Conservation (phyloP, 2,888 invertebrate species). For the Hirtodrosophila histrioides region DNA sequence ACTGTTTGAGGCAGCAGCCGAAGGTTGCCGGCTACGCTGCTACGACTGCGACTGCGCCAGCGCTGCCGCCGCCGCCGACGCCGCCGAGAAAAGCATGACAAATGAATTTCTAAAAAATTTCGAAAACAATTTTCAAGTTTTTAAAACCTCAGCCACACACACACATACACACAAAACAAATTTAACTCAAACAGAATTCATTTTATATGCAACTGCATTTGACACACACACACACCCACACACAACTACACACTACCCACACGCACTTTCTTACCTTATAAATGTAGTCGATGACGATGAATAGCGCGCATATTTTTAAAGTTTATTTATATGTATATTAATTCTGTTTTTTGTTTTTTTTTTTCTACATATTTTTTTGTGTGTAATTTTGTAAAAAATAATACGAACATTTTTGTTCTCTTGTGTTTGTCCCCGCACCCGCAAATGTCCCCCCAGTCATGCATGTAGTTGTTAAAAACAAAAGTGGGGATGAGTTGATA, state of each 20-base stretch:
- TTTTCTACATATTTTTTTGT: constrained; percentile 13
- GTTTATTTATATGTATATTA: constrained; percentile 1
- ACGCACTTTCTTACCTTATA: constrained; percentile 30
- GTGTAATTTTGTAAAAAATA: constrained; percentile 7
- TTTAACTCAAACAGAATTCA: constrained; percentile 6
- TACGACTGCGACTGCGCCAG: constrained; percentile 13
- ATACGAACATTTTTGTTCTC: constrained; percentile 3
- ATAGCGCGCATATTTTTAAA: background rate
- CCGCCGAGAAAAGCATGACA: constrained; percentile 85
- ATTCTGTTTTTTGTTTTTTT: constrained; percentile 5
- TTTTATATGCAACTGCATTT: constrained; percentile 18
- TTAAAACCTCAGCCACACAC: constrained; percentile 12
- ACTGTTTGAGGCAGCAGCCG: constrained; percentile 63
- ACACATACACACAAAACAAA: constrained; percentile 13
- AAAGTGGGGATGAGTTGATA: constrained; percentile 1
- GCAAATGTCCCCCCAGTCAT: constrained; percentile 19
- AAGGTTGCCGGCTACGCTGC: constrained; percentile 46
- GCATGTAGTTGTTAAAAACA: constrained; percentile 36
- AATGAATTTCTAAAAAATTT: constrained; percentile 81
- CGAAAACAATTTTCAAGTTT: no score
- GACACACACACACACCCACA: background rate
- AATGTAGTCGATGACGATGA: no score
- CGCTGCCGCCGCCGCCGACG: constrained; percentile 82
- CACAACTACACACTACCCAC: constrained; percentile 1
- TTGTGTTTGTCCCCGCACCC: constrained; percentile 10